Base-by-base conservation (phyloP, 2,888 invertebrate species). In the Leucania comma region DNA sequence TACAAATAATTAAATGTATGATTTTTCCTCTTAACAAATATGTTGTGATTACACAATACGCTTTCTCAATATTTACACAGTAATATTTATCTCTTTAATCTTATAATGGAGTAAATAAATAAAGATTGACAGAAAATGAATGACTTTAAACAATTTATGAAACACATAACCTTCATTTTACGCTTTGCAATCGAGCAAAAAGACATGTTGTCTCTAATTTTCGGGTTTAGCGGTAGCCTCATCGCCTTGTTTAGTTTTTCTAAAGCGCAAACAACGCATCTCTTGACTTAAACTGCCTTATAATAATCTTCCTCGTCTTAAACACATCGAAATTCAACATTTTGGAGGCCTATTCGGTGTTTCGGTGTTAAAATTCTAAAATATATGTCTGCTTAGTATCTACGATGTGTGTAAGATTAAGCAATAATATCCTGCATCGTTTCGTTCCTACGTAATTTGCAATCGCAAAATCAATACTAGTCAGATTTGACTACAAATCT, bases 321-420 rank as follows among this genome's bases (percentile, higher is more conserved):
- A 73, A 73, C 72, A 86, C 90, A 90, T 90, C 90, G 90, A 90
- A 90, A 82, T 81, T 84, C 79, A 84, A 87, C 80, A 75, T 85
- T 76, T 83, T 77, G 66, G 80, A 67, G 86, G 88, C 87, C 89
- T 90, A 90, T 87, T 88, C 72, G 82, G 68, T 84, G 84, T 80
- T 79, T 77, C 68, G 61, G 75, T 83, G 75, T 82, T 79, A 61
- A 69, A 63, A 61, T 79, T 86, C 80, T 85, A 61, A 78, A 74
- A 60, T 57, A 50, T 56, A 29, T 64, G 59, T 50, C 57, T 48
- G 35, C 20, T 68, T 63, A 72, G 56, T 59, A 56, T 14, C 8
- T 57, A 35, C 42, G 42, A 66, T 60, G 38, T 64, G 57, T 64
- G 53, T 62, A 48, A 60, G 38, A 51, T 64, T 24, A 62, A 56